Evolutionary conservation across 2,113 vertebrate species (phyloP), one percentile per base, ranked within the genome.

Genomic region (Siniperca knerii): DNA sequence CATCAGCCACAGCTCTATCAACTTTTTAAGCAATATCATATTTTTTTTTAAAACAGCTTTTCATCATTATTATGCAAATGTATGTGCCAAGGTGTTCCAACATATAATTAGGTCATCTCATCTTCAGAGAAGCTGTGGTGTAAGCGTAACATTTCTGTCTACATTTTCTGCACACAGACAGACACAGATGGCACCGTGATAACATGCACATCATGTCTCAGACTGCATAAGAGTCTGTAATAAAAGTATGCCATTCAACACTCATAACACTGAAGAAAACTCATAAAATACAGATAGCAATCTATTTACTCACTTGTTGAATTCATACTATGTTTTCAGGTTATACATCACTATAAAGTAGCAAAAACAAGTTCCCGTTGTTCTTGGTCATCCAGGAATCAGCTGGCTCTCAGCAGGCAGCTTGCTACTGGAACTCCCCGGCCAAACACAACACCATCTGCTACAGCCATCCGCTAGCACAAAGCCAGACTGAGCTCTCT

Each of bases 371-470:
- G 48, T 74, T 88, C 46, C 71, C 77, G 82, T 81, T 90, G 75
- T 82, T 88, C 50, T 77, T 75, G 60, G 77, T 76, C 65, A 80
- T 78, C 78, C 46, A 66, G 46, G 55, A 84, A 81, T 70, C 69
- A 76, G 68, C 57, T 67, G 54, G 58, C 58, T 72, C 87, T 80
- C 79, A 62, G 76, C 82, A 83, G 74, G 68, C 35, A 16, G 77
- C 57, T 42, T 42, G 70, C 72, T 87, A 58, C 79, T 80, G 83
- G 76, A 76, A 48, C 18, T 50, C 58, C 10, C 52, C 3, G 3
- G 65, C 80, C 81, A 82, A 90, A 71, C 86, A 87, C 79, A 90
- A 77, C 88, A 89, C 87, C 91, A 90, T 91, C 90, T 92, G 93
- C 72, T 83, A 48, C 73, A 81, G 69, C 79, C 69, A 91, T 89